Base-by-base conservation (phyloP, 1,140 invertebrate genomes). In the Euura saliciscinereae region DNA sequence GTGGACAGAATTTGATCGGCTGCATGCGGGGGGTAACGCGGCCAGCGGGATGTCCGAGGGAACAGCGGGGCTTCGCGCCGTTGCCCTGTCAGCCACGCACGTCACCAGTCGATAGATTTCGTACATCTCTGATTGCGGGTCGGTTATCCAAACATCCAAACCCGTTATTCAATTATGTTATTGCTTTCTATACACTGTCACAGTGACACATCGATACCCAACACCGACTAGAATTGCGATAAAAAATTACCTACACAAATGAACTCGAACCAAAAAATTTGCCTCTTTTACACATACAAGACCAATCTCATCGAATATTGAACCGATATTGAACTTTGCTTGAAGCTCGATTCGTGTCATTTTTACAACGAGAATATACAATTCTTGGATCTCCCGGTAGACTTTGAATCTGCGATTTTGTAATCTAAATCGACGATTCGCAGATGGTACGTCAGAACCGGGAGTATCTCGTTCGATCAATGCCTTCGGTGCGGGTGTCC, bases 1-100 rank as follows among this genome's bases (percentile, higher is more conserved):
- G 28, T 67, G 66, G 66, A 67, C 66, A 67, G 66, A 28, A 67
- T 67, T 67, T 67, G 66, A 67, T 67, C 66, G 66, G 13, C 66
- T 67, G 43, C 66, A 28, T 28, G 43, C 66, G 66, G 66, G 66
- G 43, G 66, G 66, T 28, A 44, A 44, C 43, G 4, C 66, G 13
- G 1, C 43, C 66, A 67, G 66, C 66, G 66, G 66, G 66, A 8
- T 67, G 28, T 44, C 13, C 13, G 13, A 28, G 66, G 10, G 28
- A 44, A 8, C 66, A 67, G 66, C 66, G 43, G 66, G 66, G 66
- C 2, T 67, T 28, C 66, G 43, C 66, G 43, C 66, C 66, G 66
- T 43, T 44, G 51, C 51, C 8, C 51, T 59, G 51, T 59, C 51
- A 59, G 51, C 8, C 51, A 59, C 4, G 51, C 51, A 59, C 51